A percentile compares a stretch with the other conserved stretches of the same genome.
These are phyloP conservation scores for Aphaenogaster ashmeadi DNA, from an alignment of 1,140 invertebrate genomes.

Conservation along the genomic window DNA sequence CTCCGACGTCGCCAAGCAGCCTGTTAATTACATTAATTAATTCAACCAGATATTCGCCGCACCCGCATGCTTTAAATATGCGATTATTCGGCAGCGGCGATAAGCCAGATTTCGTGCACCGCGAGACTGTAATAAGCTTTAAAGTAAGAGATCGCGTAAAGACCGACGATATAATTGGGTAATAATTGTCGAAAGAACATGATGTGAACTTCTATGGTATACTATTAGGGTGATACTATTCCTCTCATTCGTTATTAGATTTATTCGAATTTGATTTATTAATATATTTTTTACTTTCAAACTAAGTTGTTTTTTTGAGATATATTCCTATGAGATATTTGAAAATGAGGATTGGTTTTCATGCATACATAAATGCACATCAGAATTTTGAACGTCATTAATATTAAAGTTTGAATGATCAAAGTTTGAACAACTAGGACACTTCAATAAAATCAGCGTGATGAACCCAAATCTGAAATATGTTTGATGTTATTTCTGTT, in stretches of 20 bases:
- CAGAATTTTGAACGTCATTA: not conserved
- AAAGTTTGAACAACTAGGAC: slow-evolving; percentile 20
- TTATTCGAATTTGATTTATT: not conserved
- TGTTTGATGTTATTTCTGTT: not conserved
- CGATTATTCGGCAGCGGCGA: not conserved
- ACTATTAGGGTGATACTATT: not conserved
- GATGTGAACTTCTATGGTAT: not conserved
- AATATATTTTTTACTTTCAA: not conserved
- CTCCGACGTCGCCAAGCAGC: slow-evolving; percentile 37
- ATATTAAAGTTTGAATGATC: slow-evolving; percentile 8
- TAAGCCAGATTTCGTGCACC: not conserved
- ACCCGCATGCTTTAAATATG: slow-evolving; percentile 56
- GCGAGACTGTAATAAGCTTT: slow-evolving; percentile 19
- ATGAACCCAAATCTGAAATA: not conserved
- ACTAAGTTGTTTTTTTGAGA: not conserved
- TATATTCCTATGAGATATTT: not conserved
- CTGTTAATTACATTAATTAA: slow-evolving; percentile 64
- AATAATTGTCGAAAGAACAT: not conserved
- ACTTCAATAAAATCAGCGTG: not conserved
- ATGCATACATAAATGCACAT: not conserved
- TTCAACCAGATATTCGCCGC: slow-evolving; percentile 54
- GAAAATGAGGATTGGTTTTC: not conserved
- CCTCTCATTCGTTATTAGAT: not conserved
- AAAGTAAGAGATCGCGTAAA: not conserved
- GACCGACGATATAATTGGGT: not conserved